Base-by-base conservation (phyloP, 1,140 invertebrate species). In the Brachionus angularis region DNA sequence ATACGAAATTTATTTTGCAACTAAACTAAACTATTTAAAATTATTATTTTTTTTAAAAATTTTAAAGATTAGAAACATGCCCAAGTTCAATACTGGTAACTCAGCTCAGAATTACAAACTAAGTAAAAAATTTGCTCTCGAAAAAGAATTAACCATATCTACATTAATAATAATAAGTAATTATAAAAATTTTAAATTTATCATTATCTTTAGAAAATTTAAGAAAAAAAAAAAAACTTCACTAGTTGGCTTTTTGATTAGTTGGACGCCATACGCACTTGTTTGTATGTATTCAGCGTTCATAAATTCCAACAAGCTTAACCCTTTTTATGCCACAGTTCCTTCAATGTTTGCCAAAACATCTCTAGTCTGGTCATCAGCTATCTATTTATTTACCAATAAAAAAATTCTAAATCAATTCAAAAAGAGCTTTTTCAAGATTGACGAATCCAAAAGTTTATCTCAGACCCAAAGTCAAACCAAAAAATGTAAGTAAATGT, bases 261-360 rank as follows among this genome's bases (percentile, higher is more conserved):
- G 25, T n/a, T 70, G 67, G 67, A 70, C 67, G 27, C 67, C 67
- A 2, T 70, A 70, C 36, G 67, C 67, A 14, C 18, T 70, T 16
- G 67, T 70, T 3, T 34, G 62, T 33, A 46, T 67, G 42, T 67
- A 67, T 18, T 21, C 31, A 23, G 62, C 62, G n/a, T 67, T 67
- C 23, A 27, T 67, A 4, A 2, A 46, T 34, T n/a, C 33, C 23
- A 42, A 29, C 14, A 46, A 67, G 23, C 33, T 67, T 21, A 16
- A 46, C 14, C 62, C 62, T 7, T 21, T 67, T 8, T 12, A 16
- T n/a, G 62, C 42, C 23, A 67, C 62, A 12, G 33, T 67, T 31
- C 62, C 62, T 16, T 46, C 62, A 31, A 67, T 67, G 62, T 67
- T 67, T 25, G 62, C 62, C 42, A 67, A 67, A 36, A 1, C 0